Evolutionary conservation across 2,888 invertebrate species (phyloP), one percentile per base, ranked within the genome.

Genomic region (Dromius quadrimaculatus): DNA sequence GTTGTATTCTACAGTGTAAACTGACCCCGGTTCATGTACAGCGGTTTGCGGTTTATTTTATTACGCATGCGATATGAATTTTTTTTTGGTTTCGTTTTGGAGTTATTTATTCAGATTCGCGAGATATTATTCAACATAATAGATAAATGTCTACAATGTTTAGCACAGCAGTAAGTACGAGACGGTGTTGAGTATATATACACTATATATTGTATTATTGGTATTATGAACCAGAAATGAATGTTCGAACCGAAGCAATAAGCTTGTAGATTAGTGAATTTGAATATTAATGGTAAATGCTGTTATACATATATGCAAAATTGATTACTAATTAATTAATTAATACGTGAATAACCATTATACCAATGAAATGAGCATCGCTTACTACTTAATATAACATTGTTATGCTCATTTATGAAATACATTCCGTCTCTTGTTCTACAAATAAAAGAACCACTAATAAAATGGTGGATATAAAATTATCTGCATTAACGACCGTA

Each of bases 41-140:
- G 50, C 28, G 50, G 50, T 54, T 54, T 54, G 50, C 3, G 50
- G 50, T 54, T n/a, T 54, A 54, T 54, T 54, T 54, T 54, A 54
- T 54, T 54, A 54, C 50, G 13, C 28, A 11, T 13, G 41, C 50
- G 50, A 54, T 54, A 54, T 54, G 50, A 28, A 54, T n/a, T n/a
- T 28, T 28, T 54, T 54, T 54, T 54, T 54, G 28, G 28, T 54
- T 23, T 54, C 13, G 23, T 23, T 50, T 54, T 13, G 8, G 28
- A 28, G 9, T 13, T n/a, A n/a, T n/a, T n/a, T n/a, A n/a, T n/a
- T n/a, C n/a, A n/a, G n/a, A n/a, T n/a, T n/a, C n/a, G n/a, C n/a
- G n/a, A n/a, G n/a, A n/a, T n/a, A n/a, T n/a, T n/a, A n/a, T n/a
- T n/a, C n/a, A n/a, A n/a, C n/a, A n/a, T n/a, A n/a, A n/a, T n/a